Percentiles rank a stretch among this genome's conserved stretches.
phyloP scores from a whole-genome alignment of 1,140 invertebrate genomes.

The Parasteatoda tepidariorum region DNA sequence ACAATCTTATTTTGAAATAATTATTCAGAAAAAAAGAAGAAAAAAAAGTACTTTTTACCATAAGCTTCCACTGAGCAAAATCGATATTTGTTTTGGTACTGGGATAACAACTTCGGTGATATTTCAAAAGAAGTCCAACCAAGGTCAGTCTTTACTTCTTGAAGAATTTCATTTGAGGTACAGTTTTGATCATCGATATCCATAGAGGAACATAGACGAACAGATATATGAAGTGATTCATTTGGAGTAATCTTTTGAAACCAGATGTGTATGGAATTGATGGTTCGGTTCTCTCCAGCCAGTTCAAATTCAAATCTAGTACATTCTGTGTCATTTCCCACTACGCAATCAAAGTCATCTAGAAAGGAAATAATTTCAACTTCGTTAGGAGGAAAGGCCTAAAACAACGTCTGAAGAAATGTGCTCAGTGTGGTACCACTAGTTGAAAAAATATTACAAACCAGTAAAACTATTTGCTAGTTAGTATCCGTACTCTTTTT shows the following conservation, averaged over 20 bases:
- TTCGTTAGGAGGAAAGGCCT: no score
- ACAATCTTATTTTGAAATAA: no score
- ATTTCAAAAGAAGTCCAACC: slow-evolving; percentile 6
- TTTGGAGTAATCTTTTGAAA: not conserved
- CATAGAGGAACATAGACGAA: not conserved
- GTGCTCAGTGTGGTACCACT: no score
- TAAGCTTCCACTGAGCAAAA: slow-evolving; percentile 3
- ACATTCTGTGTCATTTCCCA: not conserved
- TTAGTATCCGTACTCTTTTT: no score
- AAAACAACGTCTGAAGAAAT: no score
- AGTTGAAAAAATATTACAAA: no score
- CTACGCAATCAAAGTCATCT: not conserved
- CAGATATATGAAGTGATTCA: not conserved
- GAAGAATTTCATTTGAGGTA: not conserved
- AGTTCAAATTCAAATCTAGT: slow-evolving; percentile 5
- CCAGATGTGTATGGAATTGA: slow-evolving; percentile 6
- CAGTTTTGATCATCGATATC: not conserved
- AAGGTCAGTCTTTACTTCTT: not conserved
- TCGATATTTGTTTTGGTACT: not conserved
- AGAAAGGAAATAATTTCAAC: not conserved
- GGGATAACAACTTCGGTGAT: not conserved
- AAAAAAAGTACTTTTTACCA: not conserved
- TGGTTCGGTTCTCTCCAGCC: not conserved
- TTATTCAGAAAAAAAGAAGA: no score
- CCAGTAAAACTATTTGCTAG: no score